These are phyloP conservation scores for Asbolus verrucosus DNA, from an alignment of 1,140 invertebrate genomes.

Conservation along the genomic window DNA sequence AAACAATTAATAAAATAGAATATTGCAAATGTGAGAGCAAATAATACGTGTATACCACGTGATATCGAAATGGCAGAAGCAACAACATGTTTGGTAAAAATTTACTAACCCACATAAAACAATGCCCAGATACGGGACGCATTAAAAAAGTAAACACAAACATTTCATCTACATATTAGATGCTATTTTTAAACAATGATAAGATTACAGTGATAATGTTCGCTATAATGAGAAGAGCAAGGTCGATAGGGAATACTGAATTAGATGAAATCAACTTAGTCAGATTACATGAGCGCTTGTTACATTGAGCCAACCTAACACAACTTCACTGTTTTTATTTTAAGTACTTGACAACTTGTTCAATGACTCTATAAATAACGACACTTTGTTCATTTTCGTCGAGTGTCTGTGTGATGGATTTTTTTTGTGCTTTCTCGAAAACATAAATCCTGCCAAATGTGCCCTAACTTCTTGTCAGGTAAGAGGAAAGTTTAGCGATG, in stretches of 20 bases:
- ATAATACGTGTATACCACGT: background rate
- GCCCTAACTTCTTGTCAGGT: constrained; percentile 1
- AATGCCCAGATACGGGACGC: constrained; percentile 6
- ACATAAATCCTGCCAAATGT: constrained; percentile 13
- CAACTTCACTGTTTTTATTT: constrained; percentile 36
- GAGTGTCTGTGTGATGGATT: constrained; percentile 15
- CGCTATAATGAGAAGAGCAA: constrained; percentile 38
- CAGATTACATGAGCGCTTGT: constrained; percentile 36
- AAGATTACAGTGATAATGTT: constrained; percentile 44
- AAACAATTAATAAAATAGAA: constrained; percentile 1
- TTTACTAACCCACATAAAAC: constrained; percentile 11
- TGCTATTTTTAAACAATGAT: constrained; percentile 46
- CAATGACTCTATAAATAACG: constrained; percentile 36
- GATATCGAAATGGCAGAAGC: constrained; percentile 4
- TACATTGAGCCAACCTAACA: constrained; percentile 33
- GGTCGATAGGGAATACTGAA: constrained; percentile 44
- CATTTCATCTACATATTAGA: constrained; percentile 38
- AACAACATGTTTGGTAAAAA: constrained; percentile 1
- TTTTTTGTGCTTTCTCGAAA: constrained; percentile 9
- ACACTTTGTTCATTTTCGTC: constrained; percentile 35
- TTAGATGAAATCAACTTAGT: constrained; percentile 44
- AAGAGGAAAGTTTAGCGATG: background rate
- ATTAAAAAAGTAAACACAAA: constrained; percentile 35
- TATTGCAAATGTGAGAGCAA: background rate
- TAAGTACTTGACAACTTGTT: constrained; percentile 38